Conservation (phyloP, 2,888 invertebrate genomes). For the Camponotus fellah region DNA sequence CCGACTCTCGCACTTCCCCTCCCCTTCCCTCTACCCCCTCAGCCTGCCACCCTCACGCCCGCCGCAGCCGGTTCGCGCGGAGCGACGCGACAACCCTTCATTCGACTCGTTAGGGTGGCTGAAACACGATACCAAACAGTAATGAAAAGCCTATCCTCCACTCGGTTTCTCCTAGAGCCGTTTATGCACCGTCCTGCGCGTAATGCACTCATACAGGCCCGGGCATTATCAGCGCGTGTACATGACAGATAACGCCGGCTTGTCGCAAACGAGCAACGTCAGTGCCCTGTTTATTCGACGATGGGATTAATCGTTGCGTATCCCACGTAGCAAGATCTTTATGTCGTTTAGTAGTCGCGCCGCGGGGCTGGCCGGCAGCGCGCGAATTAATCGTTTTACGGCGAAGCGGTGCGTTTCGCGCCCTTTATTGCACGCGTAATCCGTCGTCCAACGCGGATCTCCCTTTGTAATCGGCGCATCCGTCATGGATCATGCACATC, state of each 20-base stretch:
- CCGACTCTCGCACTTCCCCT: slow-evolving; percentile 56
- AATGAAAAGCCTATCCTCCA: slow-evolving; percentile 82
- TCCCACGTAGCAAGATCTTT: slow-evolving; percentile 63
- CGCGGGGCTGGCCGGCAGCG: slow-evolving; percentile 7
- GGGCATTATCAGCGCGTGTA: slow-evolving; percentile 72
- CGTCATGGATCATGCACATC: slow-evolving; percentile 27
- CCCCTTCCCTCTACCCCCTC: slow-evolving; percentile 52
- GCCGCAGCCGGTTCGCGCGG: slow-evolving; percentile 67
- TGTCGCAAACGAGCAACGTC: slow-evolving; percentile 72
- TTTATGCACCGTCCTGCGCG: slow-evolving; percentile 73
- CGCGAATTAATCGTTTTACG: slow-evolving; percentile 54
- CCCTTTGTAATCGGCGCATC: slow-evolving; percentile 21
- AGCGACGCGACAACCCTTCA: slow-evolving; percentile 81
- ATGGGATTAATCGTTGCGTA: slow-evolving; percentile 68
- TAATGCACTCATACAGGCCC: slow-evolving; percentile 66
- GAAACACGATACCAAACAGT: slow-evolving; percentile 82
- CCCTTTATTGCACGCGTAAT: slow-evolving; percentile 38
- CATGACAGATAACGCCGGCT: slow-evolving; percentile 75
- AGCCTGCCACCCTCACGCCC: slow-evolving; percentile 43
- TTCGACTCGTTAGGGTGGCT: slow-evolving; percentile 82
- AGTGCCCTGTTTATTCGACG: slow-evolving; percentile 72
- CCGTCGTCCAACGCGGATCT: slow-evolving; percentile 17
- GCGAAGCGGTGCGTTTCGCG: slow-evolving; percentile 23
- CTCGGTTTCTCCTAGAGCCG: slow-evolving; percentile 74
- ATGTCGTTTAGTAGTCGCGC: slow-evolving; percentile 43